These are phyloP conservation scores for Troides aeacus DNA, from an alignment of 2,888 invertebrate genomes.

Conservation along the genomic window DNA sequence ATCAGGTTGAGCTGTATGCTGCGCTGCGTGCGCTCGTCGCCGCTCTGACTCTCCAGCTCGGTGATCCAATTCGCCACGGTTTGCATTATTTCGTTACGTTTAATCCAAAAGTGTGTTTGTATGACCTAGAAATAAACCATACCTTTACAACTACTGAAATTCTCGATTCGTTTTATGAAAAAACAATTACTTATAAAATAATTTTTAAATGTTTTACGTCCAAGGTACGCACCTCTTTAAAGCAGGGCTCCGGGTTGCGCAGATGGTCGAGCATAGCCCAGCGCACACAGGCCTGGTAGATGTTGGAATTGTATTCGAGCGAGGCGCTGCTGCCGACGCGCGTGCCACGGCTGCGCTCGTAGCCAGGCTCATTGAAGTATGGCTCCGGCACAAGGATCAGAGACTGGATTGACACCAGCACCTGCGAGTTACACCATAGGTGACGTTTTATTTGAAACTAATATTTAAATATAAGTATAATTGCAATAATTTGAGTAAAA, in stretches of 20 bases:
- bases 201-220: too few species aligned
- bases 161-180: too few species aligned
- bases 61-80: conserved; percentile 95
- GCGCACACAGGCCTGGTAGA: conserved; percentile 95
- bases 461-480: too few species aligned
- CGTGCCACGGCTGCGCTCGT: conserved; percentile 93
- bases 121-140: conserved; percentile 83
- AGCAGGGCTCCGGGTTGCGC: conserved; percentile 92
- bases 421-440: conserved; percentile 66
- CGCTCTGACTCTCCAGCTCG: conserved; percentile 89
- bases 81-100: conserved; percentile 92
- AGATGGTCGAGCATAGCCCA: conserved; percentile 98
- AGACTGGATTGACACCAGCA: conserved; percentile 95
- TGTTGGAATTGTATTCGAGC: conserved; percentile 96
- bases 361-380: conserved; percentile 97
- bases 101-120: conserved; percentile 96
- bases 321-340: conserved; percentile 93
- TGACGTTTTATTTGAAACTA: not conserved
- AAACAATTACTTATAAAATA: too few species aligned
- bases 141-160: not conserved
- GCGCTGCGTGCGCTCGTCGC: conserved; percentile 88
- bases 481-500: too few species aligned
- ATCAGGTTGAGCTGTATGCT: conserved; percentile 86
- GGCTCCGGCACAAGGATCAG: conserved; percentile 95
- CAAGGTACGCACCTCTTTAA: conserved; percentile 84